phyloP scores from a whole-genome alignment of 2,888 invertebrate species.

The Dermolepida albohirtum region DNA sequence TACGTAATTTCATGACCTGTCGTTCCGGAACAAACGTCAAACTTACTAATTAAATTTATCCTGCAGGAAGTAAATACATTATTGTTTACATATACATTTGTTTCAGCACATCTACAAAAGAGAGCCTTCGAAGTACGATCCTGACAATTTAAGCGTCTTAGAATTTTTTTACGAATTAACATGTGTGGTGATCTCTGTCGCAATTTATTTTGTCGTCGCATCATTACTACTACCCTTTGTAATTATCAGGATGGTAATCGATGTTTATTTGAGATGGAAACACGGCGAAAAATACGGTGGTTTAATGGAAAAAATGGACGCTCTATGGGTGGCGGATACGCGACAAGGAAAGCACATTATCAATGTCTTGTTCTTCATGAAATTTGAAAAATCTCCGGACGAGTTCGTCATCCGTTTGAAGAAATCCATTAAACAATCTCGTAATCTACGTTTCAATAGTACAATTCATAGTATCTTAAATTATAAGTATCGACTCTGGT shows the following conservation, averaged over 20 bases:
- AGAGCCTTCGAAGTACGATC: too few relatives aligned
- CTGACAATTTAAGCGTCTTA: too few relatives aligned
- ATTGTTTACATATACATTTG: too few relatives aligned
- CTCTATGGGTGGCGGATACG: constrained; percentile 38
- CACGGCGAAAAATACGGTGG: constrained; percentile 30
- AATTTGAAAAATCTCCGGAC: constrained; percentile 28
- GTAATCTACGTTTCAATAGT: constrained; percentile 27
- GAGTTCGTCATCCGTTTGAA: constrained; percentile 14
- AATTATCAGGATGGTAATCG: constrained; percentile 21
- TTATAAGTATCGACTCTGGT: constrained; percentile 32
- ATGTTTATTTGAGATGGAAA: constrained; percentile 27
- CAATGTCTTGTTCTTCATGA: constrained; percentile 26
- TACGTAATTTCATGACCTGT: too few relatives aligned
- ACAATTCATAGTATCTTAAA: constrained; percentile 16
- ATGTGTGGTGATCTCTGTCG: constrained; percentile 1
- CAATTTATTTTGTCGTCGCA: background rate
- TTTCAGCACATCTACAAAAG: too few relatives aligned
- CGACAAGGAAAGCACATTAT: constrained; percentile 35
- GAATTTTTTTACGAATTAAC: constrained; percentile 5
- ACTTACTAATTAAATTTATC: too few relatives aligned
- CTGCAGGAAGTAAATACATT: too few relatives aligned
- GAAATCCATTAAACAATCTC: constrained; percentile 25
- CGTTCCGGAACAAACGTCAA: too few relatives aligned
- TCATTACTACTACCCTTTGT: constrained; percentile 27
- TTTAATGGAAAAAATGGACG: constrained; percentile 34